Evolutionary conservation across 1,140 invertebrate species (phyloP).

Genomic region (Trachymyrmex cornetzi): DNA sequence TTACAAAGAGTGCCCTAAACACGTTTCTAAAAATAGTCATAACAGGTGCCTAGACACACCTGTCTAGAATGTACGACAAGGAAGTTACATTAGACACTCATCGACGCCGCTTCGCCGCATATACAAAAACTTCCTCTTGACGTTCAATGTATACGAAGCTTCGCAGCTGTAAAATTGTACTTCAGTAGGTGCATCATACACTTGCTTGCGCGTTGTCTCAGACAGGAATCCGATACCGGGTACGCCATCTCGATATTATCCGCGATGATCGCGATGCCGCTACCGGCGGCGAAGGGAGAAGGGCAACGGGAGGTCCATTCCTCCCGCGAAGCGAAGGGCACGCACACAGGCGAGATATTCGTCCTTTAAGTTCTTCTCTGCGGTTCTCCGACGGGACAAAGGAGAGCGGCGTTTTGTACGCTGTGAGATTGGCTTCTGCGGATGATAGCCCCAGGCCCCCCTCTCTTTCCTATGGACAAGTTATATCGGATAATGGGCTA

Average conservation of each 20-base stretch:
- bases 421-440: slow-evolving; percentile 84
- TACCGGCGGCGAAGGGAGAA: neutral
- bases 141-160: neutral
- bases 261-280: slow-evolving; percentile 20
- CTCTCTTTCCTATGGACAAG: slow-evolving; percentile 78
- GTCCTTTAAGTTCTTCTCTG: slow-evolving; percentile 47
- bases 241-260: slow-evolving; percentile 33
- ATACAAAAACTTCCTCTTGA: neutral
- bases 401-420: slow-evolving; percentile 75
- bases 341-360: slow-evolving; percentile 8
- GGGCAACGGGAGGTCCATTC: neutral
- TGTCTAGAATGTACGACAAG: neutral
- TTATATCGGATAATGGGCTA: slow-evolving; percentile 79
- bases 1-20: neutral
- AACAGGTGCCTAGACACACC: slow-evolving; percentile 32
- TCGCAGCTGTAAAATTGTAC: slow-evolving; percentile 21
- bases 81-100: slow-evolving; percentile 5
- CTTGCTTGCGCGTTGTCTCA: slow-evolving; percentile 7
- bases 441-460: slow-evolving; percentile 82
- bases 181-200: neutral
- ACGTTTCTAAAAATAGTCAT: slow-evolving; percentile 12
- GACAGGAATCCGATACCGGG: slow-evolving; percentile 45
- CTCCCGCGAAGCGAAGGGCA: slow-evolving; percentile 40
- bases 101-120: neutral
- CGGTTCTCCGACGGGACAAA: slow-evolving; percentile 68